Evolutionary conservation across 2,113 vertebrate species (phyloP).

Genomic region (Hemiscyllium ocellatum): DNA sequence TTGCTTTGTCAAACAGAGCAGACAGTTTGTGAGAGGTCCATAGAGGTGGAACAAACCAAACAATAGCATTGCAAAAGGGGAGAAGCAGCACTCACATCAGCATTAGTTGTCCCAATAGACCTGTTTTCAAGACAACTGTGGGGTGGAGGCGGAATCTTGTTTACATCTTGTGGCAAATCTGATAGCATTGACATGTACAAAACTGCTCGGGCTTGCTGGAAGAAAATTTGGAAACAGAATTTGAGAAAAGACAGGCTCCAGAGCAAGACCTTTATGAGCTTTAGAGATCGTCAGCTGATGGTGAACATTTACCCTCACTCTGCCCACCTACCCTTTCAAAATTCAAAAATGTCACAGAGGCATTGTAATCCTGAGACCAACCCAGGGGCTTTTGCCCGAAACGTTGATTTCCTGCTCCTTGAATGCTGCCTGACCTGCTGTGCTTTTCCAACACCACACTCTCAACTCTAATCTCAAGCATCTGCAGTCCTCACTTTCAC

Average conservation of each 20-base stretch:
- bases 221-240: not conserved
- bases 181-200: not conserved
- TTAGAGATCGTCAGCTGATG: not conserved
- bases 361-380: too few relatives aligned
- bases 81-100: not conserved
- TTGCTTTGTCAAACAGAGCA: not conserved
- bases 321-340: too few relatives aligned
- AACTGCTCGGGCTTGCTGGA: not conserved
- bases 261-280: too few relatives aligned
- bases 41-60: not conserved
- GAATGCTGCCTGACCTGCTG: too few relatives aligned
- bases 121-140: not conserved
- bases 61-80: not conserved
- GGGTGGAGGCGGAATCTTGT: too few relatives aligned
- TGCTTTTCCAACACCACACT: too few relatives aligned
- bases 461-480: too few relatives aligned
- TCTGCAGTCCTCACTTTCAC: too few relatives aligned
- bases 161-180: not conserved
- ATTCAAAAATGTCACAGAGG: too few relatives aligned
- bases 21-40: not conserved
- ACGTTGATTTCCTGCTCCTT: too few relatives aligned
- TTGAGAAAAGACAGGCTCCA: not conserved
- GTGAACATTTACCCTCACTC: not conserved
- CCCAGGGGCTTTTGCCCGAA: too few relatives aligned
- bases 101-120: not conserved